These are phyloP conservation scores for Dastarcus helophoroides DNA, from an alignment of 2,888 invertebrate genomes.

Conservation along the genomic window DNA sequence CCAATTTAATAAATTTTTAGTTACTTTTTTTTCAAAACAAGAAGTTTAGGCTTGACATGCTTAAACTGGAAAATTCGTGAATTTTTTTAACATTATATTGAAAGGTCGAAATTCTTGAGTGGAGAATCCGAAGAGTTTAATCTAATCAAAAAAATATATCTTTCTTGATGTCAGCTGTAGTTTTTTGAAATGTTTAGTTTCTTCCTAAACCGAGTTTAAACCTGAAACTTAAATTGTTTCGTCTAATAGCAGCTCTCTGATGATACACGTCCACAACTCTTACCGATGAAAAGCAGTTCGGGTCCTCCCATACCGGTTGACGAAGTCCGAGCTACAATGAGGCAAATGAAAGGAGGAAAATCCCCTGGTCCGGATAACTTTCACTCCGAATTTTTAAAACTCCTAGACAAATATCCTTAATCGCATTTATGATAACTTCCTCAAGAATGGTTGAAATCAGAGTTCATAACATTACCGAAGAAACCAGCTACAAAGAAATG, in stretches of 20 bases:
- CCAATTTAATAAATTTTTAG: no score
- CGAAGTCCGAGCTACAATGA: constrained; percentile 6
- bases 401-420: constrained; percentile 7
- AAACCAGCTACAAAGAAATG: constrained; percentile 11
- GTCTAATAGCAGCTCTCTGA: constrained; percentile 12
- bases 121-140: no score
- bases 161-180: no score
- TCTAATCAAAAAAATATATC: no score
- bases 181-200: no score
- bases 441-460: constrained; percentile 10
- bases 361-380: constrained; percentile 5
- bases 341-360: constrained; percentile 6
- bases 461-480: constrained; percentile 11
- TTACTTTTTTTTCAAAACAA: no score
- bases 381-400: constrained; percentile 7
- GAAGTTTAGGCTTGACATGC: no score
- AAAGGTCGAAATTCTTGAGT: no score
- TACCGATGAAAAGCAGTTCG: constrained; percentile 5
- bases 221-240: no score
- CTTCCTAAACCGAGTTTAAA: no score
- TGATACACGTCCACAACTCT: constrained; percentile 9
- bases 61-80: no score
- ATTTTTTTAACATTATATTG: no score
- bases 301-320: constrained; percentile 8
- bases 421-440: constrained; percentile 8